Conservation (phyloP, 1,140 invertebrate genomes). For the Drosophila pandora region DNA sequence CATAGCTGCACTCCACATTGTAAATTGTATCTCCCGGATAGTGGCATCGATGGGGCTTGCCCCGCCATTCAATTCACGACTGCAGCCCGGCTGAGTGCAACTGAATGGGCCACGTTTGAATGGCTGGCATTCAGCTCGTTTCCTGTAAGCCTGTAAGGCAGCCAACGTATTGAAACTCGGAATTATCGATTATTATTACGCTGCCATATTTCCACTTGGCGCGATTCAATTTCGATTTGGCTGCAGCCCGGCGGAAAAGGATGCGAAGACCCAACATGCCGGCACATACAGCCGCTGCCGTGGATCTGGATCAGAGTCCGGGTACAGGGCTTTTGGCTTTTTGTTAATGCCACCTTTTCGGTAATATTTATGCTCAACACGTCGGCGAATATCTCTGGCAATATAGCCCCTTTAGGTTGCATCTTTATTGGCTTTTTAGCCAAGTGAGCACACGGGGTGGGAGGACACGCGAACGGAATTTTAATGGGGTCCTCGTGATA, state of each 20-base stretch:
- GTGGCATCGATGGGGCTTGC: constrained; percentile 3
- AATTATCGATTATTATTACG: constrained; percentile 48
- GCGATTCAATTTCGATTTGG: constrained; percentile 49
- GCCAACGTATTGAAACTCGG: constrained; percentile 44
- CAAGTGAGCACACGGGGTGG: constrained; percentile 42
- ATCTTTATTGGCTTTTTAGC: constrained; percentile 77
- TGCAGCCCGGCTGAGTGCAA: constrained; percentile 36
- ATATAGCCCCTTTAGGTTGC: constrained; percentile 76
- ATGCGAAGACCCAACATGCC: constrained; percentile 21
- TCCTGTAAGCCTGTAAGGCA: not conserved
- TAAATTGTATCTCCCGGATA: constrained; percentile 25
- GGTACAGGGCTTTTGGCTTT: constrained; percentile 21
- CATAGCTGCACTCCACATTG: constrained; percentile 7
- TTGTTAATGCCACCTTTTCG: constrained; percentile 47
- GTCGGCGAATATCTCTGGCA: constrained; percentile 65
- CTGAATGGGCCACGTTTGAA: constrained; percentile 43
- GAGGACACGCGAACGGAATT: constrained; percentile 51
- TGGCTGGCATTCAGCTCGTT: constrained; percentile 28
- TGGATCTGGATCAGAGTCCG: not conserved
- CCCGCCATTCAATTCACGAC: constrained; percentile 11
- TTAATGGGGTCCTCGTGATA: constrained; percentile 55
- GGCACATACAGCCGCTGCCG: constrained; percentile 12
- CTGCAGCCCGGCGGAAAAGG: constrained; percentile 24
- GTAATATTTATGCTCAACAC: constrained; percentile 74
- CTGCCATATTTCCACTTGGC: constrained; percentile 10